Evolutionary conservation across 1,140 invertebrate genomes (phyloP).

Genomic region (Dermatophagoides farinae): DNA sequence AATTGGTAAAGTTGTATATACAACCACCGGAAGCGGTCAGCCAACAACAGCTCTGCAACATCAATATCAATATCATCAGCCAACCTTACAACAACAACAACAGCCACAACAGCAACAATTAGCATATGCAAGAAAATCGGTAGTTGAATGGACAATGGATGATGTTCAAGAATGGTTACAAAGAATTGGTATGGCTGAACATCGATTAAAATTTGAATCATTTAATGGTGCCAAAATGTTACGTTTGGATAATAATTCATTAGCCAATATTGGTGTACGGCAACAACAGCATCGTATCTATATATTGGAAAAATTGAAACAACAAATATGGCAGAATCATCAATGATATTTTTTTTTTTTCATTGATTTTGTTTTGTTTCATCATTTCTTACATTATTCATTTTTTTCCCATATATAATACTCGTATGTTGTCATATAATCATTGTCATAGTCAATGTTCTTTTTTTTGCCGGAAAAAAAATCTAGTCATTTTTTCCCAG

Average conservation of each 20-base stretch:
- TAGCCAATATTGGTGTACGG: constrained; percentile 33
- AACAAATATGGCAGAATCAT: constrained; percentile 9
- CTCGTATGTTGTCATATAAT: not conserved
- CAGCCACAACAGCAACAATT: not conserved
- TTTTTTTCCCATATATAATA: not conserved
- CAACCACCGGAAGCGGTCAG: not conserved
- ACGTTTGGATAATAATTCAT: constrained; percentile 30
- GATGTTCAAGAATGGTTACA: constrained; percentile 35
- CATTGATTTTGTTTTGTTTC: not conserved
- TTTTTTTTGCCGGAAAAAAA: no score
- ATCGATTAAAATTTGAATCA: constrained; percentile 29
- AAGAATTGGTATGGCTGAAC: constrained; percentile 31
- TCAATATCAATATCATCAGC: not conserved
- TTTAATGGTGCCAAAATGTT: constrained; percentile 31
- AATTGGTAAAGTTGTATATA: no score
- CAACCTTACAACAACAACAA: not conserved
- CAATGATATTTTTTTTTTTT: not conserved
- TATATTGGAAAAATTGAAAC: constrained; percentile 23
- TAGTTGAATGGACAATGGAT: constrained; percentile 28
- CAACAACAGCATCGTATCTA: constrained; percentile 33
- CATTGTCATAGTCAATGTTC: no score
- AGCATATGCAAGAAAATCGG: constrained; percentile 8
- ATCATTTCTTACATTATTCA: not conserved
- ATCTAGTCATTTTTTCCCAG: no score
- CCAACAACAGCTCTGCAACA: not conserved